phyloP scores from a whole-genome alignment of 1,140 invertebrate genomes.

The Rhynchophorus ferrugineus region DNA sequence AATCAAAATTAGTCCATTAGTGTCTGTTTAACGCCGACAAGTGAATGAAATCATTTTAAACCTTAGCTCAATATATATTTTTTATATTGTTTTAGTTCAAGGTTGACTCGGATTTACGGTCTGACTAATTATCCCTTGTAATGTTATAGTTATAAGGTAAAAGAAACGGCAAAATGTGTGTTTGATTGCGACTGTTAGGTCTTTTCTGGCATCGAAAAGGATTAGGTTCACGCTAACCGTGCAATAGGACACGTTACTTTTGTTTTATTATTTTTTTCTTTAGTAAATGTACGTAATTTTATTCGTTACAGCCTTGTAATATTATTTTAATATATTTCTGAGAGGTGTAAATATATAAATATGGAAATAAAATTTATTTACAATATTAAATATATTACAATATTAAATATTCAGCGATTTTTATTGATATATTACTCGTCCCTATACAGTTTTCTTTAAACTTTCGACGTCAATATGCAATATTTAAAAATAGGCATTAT shows the following conservation, averaged over 20 bases:
- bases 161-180: too few species aligned
- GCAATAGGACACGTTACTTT: constrained; percentile 17
- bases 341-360: constrained; percentile 39
- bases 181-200: constrained; percentile 16
- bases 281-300: constrained; percentile 28
- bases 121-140: constrained; percentile 22
- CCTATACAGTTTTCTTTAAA: too few species aligned
- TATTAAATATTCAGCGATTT: too few species aligned
- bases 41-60: constrained; percentile 20
- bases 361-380: constrained; percentile 35
- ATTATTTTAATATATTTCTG: constrained; percentile 37
- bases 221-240: constrained; percentile 14
- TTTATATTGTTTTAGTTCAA: constrained; percentile 36
- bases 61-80: constrained; percentile 40
- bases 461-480: too few species aligned
- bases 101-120: constrained; percentile 29
- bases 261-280: too few species aligned
- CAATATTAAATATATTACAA: constrained; percentile 30
- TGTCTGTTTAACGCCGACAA: too few species aligned
- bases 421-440: too few species aligned
- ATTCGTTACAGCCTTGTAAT: constrained; percentile 34
- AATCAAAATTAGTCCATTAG: too few species aligned
- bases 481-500: too few species aligned
- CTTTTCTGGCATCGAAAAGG: constrained; percentile 23
- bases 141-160: constrained; percentile 20